Evolutionary conservation across 2,797 vertebrate genomes (phyloP).

Genomic region (Bradypodion pumilum): DNA sequence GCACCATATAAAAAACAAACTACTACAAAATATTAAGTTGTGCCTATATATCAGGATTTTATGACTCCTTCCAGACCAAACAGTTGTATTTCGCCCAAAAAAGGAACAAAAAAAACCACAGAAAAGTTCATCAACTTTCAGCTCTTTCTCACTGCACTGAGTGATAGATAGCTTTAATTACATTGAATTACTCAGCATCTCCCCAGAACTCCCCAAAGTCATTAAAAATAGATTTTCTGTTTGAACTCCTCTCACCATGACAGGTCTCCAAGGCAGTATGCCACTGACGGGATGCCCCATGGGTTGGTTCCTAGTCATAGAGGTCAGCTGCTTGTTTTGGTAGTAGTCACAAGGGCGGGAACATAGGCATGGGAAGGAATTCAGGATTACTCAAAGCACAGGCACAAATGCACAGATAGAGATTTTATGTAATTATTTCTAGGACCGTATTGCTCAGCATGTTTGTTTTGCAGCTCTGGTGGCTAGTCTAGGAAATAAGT

Average conservation of each 20-base stretch:
- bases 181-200: conserved; percentile 80
- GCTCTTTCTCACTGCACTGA: conserved; percentile 65
- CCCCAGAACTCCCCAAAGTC: conserved; percentile 80
- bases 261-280: conserved; percentile 78
- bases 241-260: conserved; percentile 69
- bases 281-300: conserved; percentile 68
- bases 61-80: conserved; percentile 45
- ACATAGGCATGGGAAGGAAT: conserved; percentile 1
- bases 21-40: not conserved
- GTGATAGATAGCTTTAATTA: conserved; percentile 94
- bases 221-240: conserved; percentile 93
- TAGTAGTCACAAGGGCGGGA: conserved; percentile 60
- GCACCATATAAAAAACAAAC: not conserved
- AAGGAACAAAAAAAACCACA: conserved; percentile 65
- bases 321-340: conserved; percentile 74
- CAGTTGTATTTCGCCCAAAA: conserved; percentile 46
- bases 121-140: conserved; percentile 77
- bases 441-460: not conserved
- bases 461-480: conserved; percentile 22
- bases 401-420: not conserved
- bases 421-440: conserved; percentile 29
- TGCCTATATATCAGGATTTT: conserved; percentile 32
- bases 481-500: not conserved
- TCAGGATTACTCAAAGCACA: not conserved
- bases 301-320: conserved; percentile 72